Conservation (phyloP, 2,888 invertebrate genomes). For the Homarus gammarus region DNA sequence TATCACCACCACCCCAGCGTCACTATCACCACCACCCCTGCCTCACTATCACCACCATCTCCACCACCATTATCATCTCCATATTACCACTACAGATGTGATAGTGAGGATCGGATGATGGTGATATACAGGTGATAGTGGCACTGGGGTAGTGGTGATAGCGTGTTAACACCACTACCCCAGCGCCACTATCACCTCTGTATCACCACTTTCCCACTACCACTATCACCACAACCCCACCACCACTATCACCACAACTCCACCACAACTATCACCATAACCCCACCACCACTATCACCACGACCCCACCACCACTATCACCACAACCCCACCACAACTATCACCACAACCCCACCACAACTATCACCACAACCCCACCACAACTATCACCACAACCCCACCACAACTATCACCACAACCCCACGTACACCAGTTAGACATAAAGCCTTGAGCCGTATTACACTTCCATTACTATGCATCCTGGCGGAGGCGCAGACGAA, state of each 20-base stretch:
- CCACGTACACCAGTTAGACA: too few species aligned
- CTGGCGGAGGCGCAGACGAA: neutral
- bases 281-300: neutral
- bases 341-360: neutral
- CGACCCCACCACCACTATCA: neutral
- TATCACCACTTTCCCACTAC: neutral
- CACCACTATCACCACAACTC: neutral
- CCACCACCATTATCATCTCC: neutral
- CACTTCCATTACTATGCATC: constrained; percentile 3
- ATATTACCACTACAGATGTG: neutral
- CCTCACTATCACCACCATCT: neutral
- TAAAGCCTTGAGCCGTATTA: neutral
- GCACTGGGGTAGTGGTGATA: too few species aligned
- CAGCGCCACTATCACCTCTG: too few species aligned
- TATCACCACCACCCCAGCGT: neutral
- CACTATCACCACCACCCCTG: neutral
- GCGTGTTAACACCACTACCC: too few species aligned
- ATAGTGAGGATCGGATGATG: neutral
- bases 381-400: neutral
- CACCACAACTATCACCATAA: neutral
- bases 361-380: neutral
- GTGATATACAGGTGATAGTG: too few species aligned
- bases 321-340: neutral
- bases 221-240: neutral
- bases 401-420: neutral